These are phyloP conservation scores for Drosophila oshimai DNA, from an alignment of 1,140 invertebrate genomes.

Conservation along the genomic window DNA sequence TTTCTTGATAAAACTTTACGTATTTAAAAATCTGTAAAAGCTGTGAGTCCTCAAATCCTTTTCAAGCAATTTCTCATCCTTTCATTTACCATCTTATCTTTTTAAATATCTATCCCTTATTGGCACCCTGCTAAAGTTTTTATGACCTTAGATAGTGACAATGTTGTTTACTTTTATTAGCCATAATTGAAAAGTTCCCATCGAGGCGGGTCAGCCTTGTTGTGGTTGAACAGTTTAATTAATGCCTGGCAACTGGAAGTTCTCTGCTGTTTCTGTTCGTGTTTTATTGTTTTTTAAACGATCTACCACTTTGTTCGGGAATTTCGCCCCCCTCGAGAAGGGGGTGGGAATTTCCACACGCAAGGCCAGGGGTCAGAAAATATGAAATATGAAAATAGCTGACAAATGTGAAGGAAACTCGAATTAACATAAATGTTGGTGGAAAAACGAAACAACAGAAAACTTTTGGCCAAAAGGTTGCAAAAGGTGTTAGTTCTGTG, in stretches of 20 bases:
- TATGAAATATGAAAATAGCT: slow-evolving; percentile 70
- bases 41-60: too few species aligned
- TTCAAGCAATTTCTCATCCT: background rate
- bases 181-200: slow-evolving; percentile 51
- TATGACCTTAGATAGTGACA: slow-evolving; percentile 22
- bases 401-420: slow-evolving; percentile 55
- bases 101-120: slow-evolving; percentile 7
- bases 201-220: slow-evolving; percentile 27
- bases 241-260: slow-evolving; percentile 49
- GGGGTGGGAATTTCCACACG: slow-evolving; percentile 36
- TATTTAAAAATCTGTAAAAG: too few species aligned
- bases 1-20: too few species aligned
- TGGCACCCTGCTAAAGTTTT: slow-evolving; percentile 18
- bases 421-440: slow-evolving; percentile 73
- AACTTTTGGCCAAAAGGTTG: slow-evolving; percentile 54
- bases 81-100: slow-evolving; percentile 6
- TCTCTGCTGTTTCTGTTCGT: slow-evolving; percentile 41
- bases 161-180: slow-evolving; percentile 62
- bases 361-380: slow-evolving; percentile 42
- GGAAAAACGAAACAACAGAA: slow-evolving; percentile 6
- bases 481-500: slow-evolving; percentile 61
- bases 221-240: slow-evolving; percentile 77
- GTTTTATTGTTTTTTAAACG: slow-evolving; percentile 82
- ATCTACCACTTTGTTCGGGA: slow-evolving; percentile 73
- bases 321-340: slow-evolving; percentile 16